Evolutionary conservation across 1,140 invertebrate genomes (phyloP).

Genomic region (Drosophila bipectinata): DNA sequence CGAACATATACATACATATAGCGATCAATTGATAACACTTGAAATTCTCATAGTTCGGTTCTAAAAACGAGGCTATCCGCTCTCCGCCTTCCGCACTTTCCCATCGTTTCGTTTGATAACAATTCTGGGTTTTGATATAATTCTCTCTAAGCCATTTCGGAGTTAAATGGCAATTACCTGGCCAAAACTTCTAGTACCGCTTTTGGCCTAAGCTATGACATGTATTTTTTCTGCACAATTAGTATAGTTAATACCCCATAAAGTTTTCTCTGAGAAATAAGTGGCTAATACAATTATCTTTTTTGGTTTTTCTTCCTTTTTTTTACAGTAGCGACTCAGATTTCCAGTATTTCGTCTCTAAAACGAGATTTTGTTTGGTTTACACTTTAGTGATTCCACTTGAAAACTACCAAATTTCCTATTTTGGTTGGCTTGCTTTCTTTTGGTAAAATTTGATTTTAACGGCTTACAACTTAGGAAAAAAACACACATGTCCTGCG

Average conservation of each 20-base stretch:
- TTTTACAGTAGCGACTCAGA: slow-evolving; percentile 31
- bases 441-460: slow-evolving; percentile 71
- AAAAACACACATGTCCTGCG: slow-evolving; percentile 30
- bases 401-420: neutral
- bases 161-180: slow-evolving; percentile 1
- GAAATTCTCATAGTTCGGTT: slow-evolving; percentile 27
- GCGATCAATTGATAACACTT: slow-evolving; percentile 49
- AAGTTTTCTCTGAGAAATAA: slow-evolving; percentile 15
- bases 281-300: slow-evolving; percentile 17
- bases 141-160: slow-evolving; percentile 15
- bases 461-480: slow-evolving; percentile 68
- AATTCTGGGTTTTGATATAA: slow-evolving; percentile 56
- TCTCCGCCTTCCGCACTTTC: neutral
- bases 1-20: slow-evolving; percentile 37
- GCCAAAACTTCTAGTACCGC: slow-evolving; percentile 6
- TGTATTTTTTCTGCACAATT: slow-evolving; percentile 55
- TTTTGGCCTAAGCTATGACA: slow-evolving; percentile 68
- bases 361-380: slow-evolving; percentile 71
- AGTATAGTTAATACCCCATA: slow-evolving; percentile 17
- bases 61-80: slow-evolving; percentile 8
- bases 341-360: slow-evolving; percentile 58
- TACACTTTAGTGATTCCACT: slow-evolving; percentile 29
- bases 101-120: slow-evolving; percentile 40
- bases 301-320: neutral
- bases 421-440: slow-evolving; percentile 1